Evolutionary conservation across 1,140 invertebrate genomes (phyloP).

Genomic region (Aleiodes sp.): DNA sequence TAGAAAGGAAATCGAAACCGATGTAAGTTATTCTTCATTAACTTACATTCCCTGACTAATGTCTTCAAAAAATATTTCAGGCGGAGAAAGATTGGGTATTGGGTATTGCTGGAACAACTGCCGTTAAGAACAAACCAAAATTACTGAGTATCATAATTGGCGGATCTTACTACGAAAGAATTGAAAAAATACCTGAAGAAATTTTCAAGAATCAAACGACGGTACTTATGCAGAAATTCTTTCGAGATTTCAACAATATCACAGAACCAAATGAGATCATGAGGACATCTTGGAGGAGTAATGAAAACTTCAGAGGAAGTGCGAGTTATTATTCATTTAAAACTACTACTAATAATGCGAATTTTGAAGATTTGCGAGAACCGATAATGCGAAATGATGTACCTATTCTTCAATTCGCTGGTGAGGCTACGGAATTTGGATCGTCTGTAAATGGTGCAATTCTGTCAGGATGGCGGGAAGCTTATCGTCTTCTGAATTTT

Average conservation of each 20-base stretch:
- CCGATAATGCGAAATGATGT: slow-evolving; percentile 48
- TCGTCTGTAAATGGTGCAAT: slow-evolving; percentile 85
- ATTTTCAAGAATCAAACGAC: slow-evolving; percentile 62
- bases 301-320: slow-evolving; percentile 74
- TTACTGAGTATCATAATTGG: slow-evolving; percentile 74
- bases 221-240: slow-evolving; percentile 63
- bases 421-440: slow-evolving; percentile 74
- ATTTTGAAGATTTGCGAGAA: slow-evolving; percentile 43
- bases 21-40: no score
- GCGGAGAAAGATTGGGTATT: slow-evolving; percentile 65
- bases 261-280: slow-evolving; percentile 60
- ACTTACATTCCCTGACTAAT: no score
- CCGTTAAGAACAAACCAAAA: slow-evolving; percentile 73
- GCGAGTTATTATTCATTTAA: slow-evolving; percentile 75
- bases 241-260: slow-evolving; percentile 64
- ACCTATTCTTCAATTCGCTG: slow-evolving; percentile 73
- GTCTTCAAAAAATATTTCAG: slow-evolving; percentile 29
- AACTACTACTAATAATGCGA: slow-evolving; percentile 47
- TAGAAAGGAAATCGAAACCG: slow-evolving; percentile 43
- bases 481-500: slow-evolving; percentile 68
- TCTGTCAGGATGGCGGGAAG: slow-evolving; percentile 80
- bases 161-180: slow-evolving; percentile 67
- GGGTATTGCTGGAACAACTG: slow-evolving; percentile 74
- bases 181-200: slow-evolving; percentile 67
- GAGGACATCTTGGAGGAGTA: slow-evolving; percentile 74